These are phyloP conservation scores for Pseudeuparius sepicola DNA, from an alignment of 2,888 invertebrate genomes.

Conservation along the genomic window DNA sequence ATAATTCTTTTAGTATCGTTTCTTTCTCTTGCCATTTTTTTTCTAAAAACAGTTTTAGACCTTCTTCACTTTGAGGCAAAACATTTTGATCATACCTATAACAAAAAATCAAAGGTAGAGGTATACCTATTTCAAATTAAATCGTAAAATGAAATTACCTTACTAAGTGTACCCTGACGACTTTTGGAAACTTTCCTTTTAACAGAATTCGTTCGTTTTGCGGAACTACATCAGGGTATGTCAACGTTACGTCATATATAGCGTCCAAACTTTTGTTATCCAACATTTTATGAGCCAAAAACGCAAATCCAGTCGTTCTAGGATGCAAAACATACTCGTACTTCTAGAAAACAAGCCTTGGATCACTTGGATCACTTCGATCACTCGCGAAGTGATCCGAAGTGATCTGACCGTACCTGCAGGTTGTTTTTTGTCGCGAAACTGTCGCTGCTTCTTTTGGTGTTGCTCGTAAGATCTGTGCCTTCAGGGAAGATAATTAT, in stretches of 20 bases:
- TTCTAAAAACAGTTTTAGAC: constrained; percentile 53
- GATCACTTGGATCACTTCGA: neutral
- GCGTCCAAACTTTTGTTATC: constrained; percentile 55
- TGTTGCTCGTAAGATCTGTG: constrained; percentile 66
- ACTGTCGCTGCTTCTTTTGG: constrained; percentile 57
- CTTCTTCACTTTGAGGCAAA: constrained; percentile 48
- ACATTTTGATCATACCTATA: constrained; percentile 48
- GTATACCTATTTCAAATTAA: constrained; percentile 1
- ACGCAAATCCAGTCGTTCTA: constrained; percentile 70
- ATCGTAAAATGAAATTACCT: constrained; percentile 38
- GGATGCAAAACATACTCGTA: constrained; percentile 79
- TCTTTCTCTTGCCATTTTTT: constrained; percentile 60
- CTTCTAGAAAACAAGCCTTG: constrained; percentile 31
- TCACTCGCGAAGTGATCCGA: constrained; percentile 1
- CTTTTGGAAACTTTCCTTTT: constrained; percentile 58
- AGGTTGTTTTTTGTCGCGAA: constrained; percentile 60
- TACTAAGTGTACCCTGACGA: constrained; percentile 67
- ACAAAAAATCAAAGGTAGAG: constrained; percentile 7
- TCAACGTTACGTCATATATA: constrained; percentile 81
- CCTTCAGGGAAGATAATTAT: constrained; percentile 83
- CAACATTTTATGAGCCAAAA: constrained; percentile 46
- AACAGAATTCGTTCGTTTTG: constrained; percentile 66
- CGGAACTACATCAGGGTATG: constrained; percentile 65
- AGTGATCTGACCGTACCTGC: constrained; percentile 42
- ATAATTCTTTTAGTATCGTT: constrained; percentile 47